These are phyloP conservation scores for Chiridota heheva DNA, from an alignment of 35 echinoderm and acorn worm species.

Conservation along the genomic window DNA sequence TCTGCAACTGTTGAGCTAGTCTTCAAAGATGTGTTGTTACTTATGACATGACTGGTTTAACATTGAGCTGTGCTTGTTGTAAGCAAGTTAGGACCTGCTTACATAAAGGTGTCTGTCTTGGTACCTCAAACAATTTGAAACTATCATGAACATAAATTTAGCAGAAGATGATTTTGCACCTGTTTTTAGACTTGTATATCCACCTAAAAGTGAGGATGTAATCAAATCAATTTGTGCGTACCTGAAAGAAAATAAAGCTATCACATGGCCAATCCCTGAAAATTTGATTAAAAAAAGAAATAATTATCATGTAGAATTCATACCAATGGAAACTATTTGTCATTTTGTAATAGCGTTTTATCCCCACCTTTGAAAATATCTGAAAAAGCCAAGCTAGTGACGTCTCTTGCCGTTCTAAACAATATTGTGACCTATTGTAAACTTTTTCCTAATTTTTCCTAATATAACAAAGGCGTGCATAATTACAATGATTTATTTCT, in stretches of 20 bases:
- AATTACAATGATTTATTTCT: slow-evolving; percentile 38
- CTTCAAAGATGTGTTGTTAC: no score
- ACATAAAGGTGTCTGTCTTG: no score
- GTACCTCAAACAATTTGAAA: no score
- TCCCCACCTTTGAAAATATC: slow-evolving; percentile 26
- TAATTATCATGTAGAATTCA: slow-evolving; percentile 1
- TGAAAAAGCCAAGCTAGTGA: neutral
- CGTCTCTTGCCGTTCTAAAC: neutral
- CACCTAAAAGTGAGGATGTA: neutral
- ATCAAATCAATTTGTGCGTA: slow-evolving; percentile 13
- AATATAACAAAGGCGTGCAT: slow-evolving; percentile 10
- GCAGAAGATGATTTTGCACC: neutral
- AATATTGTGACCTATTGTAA: slow-evolving; percentile 20
- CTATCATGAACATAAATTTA: no score
- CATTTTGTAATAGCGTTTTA: neutral
- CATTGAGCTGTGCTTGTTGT: no score
- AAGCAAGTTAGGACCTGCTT: no score
- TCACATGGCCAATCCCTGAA: slow-evolving; percentile 18
- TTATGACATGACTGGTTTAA: no score
- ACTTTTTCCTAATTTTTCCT: neutral
- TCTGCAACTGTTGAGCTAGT: no score
- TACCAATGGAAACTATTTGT: slow-evolving; percentile 6
- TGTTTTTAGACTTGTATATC: neutral
- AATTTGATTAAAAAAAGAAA: neutral
- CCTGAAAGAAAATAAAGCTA: slow-evolving; percentile 3